phyloP scores from a whole-genome alignment of 2,797 vertebrate genomes.

The Diceros bicornis region DNA sequence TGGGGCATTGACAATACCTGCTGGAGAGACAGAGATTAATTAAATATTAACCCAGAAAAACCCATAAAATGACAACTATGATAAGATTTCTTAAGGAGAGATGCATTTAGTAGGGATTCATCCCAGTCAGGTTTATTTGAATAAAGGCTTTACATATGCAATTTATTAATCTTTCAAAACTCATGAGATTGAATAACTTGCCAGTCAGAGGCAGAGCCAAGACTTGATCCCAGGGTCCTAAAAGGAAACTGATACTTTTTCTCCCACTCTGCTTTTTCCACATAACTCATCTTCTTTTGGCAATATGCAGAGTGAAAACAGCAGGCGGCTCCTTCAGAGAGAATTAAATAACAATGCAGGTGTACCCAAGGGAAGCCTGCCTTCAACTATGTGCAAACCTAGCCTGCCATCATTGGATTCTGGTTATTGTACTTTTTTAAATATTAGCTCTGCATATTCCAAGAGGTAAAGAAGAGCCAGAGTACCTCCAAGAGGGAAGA shows the following conservation, averaged over 20 bases:
- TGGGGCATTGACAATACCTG: neutral
- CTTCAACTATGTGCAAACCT: neutral
- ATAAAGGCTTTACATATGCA: neutral
- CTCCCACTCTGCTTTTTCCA: neutral
- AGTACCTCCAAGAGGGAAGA: neutral
- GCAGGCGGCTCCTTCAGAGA: neutral
- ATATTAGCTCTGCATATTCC: neutral
- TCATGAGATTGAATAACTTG: neutral
- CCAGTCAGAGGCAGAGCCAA: neutral
- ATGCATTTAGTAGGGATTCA: neutral
- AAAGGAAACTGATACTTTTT: neutral
- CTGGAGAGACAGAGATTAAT: neutral
- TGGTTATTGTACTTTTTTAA: neutral
- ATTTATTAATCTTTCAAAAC: neutral
- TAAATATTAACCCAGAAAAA: neutral
- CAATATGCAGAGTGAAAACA: neutral
- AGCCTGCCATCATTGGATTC: neutral
- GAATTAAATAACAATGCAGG: neutral
- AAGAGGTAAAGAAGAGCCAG: neutral
- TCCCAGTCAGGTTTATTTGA: neutral
- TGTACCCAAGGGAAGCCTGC: neutral
- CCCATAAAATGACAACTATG: neutral
- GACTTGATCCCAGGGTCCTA: neutral
- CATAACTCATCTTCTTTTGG: neutral
- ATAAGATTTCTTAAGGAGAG: neutral